Evolutionary conservation across 2,797 vertebrate genomes (phyloP).

Genomic region (Iguana delicatissima): DNA sequence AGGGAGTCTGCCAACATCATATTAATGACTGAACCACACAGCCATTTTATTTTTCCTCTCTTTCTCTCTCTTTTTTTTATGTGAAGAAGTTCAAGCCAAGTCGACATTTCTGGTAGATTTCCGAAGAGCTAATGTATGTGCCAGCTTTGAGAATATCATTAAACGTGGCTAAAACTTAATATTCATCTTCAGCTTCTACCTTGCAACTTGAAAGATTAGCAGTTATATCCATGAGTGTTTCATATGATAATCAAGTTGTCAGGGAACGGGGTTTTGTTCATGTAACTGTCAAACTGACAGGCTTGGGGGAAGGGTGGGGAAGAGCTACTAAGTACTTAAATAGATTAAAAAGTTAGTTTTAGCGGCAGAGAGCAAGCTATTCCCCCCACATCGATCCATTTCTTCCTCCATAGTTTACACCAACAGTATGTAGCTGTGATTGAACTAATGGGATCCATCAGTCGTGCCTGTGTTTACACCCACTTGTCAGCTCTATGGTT

Average conservation of each 20-base stretch:
- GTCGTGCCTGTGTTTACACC: background rate
- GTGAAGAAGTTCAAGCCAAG: background rate
- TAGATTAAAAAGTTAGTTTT: slow-evolving; percentile 58
- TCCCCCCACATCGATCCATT: slow-evolving; percentile 3
- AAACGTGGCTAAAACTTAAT: slow-evolving; percentile 55
- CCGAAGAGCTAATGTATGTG: slow-evolving; percentile 1
- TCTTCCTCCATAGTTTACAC: background rate
- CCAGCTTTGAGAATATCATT: slow-evolving; percentile 46
- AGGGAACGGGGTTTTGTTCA: slow-evolving; percentile 60
- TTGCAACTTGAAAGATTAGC: slow-evolving; percentile 49
- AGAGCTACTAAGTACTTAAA: slow-evolving; percentile 55
- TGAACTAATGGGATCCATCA: background rate
- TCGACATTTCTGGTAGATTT: slow-evolving; percentile 14
- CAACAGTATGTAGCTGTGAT: background rate
- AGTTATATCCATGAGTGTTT: slow-evolving; percentile 61
- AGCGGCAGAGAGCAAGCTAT: slow-evolving; percentile 19
- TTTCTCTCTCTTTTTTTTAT: too few relatives aligned
- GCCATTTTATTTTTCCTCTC: background rate
- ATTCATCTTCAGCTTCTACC: slow-evolving; percentile 39
- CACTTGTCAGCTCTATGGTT: too few relatives aligned
- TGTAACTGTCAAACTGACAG: slow-evolving; percentile 65
- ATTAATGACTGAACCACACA: background rate
- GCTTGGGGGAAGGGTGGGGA: slow-evolving; percentile 14
- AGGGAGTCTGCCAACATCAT: background rate
- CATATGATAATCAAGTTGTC: slow-evolving; percentile 55